Evolutionary conservation across 1,140 invertebrate genomes (phyloP).

Genomic region (Lucilia sericata): DNA sequence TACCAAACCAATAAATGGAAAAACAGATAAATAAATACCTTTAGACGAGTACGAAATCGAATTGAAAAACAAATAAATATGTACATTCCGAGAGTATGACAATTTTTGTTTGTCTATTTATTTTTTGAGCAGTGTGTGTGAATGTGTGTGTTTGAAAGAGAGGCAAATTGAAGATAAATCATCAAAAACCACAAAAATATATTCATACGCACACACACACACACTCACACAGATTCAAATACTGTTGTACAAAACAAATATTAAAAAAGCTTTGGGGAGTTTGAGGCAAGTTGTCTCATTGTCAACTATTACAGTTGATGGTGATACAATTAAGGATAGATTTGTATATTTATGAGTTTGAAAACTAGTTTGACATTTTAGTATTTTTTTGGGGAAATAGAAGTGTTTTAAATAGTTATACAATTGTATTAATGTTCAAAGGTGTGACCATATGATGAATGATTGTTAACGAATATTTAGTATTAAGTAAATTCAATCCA

Average conservation of each 20-base stretch:
- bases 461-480: too few species aligned
- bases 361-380: too few species aligned
- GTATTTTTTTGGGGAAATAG: too few species aligned
- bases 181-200: conserved; percentile 23
- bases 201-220: not conserved
- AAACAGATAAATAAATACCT: not conserved
- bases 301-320: conserved; percentile 14
- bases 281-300: not conserved
- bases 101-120: not conserved
- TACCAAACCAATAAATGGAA: conserved; percentile 6
- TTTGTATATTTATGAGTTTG: too few species aligned
- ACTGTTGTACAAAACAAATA: not conserved
- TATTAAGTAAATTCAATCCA: too few species aligned
- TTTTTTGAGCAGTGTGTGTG: not conserved
- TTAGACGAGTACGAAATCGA: not conserved
- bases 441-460: too few species aligned
- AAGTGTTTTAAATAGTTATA: too few species aligned
- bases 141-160: not conserved
- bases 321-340: not conserved
- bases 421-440: too few species aligned
- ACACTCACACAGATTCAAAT: not conserved
- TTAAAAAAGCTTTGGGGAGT: not conserved
- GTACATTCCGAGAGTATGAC: not conserved
- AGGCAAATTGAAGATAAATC: conserved; percentile 24
- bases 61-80: not conserved